A percentile compares a stretch with the other conserved stretches of the same genome.
Conservation (phyloP, 2,888 invertebrate species). For the Acronicta leporina region DNA sequence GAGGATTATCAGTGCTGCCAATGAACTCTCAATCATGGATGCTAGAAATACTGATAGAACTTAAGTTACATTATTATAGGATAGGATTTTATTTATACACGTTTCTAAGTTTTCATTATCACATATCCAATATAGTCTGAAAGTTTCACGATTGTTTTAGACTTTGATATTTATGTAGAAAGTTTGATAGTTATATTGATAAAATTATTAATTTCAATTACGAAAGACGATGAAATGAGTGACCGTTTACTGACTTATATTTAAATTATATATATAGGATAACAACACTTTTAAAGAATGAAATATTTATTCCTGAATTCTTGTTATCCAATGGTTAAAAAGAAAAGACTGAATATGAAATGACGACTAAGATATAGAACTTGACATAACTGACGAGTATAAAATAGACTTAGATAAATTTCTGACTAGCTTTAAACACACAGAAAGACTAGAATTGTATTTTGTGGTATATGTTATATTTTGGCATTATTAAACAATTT, state of each 20-base stretch:
- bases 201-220: neutral
- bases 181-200: no score
- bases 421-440: slow-evolving; percentile 1
- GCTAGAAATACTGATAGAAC: slow-evolving; percentile 39
- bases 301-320: neutral
- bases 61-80: slow-evolving; percentile 22
- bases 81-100: neutral
- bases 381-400: neutral
- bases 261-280: neutral
- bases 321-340: neutral
- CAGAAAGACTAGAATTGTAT: neutral
- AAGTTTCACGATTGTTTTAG: neutral
- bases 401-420: neutral
- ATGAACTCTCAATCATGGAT: slow-evolving; percentile 54
- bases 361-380: neutral
- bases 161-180: neutral
- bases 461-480: neutral
- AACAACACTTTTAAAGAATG: neutral
- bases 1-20: slow-evolving; percentile 63
- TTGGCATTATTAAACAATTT: slow-evolving; percentile 5
- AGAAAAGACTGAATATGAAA: neutral
- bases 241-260: neutral
- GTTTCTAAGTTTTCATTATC: neutral
- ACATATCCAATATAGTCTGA: no score
- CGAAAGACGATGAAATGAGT: neutral